Percentiles rank a stretch among this genome's conserved stretches.
Conservation (phyloP, 2,888 invertebrate genomes). For the Drosophila falleni region DNA sequence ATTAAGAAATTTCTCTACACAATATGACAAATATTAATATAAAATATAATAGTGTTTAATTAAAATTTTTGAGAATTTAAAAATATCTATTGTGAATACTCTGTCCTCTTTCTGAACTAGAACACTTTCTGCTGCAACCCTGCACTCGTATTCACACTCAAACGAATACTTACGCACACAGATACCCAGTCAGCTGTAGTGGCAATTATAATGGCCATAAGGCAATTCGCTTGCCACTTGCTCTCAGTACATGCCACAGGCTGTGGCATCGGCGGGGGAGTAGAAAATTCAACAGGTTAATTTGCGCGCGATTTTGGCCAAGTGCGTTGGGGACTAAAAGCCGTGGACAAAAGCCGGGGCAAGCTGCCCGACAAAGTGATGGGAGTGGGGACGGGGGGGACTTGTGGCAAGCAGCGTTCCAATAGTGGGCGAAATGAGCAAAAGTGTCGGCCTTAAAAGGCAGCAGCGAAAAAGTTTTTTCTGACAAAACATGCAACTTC, state of each 20-base stretch:
- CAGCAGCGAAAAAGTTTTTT: constrained; percentile 61
- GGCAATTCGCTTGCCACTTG: constrained; percentile 46
- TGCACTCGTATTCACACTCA: constrained; percentile 6
- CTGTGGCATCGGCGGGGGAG: constrained; percentile 24
- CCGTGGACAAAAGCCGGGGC: constrained; percentile 28
- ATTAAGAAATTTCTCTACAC: accelerated
- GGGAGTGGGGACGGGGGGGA: constrained; percentile 21
- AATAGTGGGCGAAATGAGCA: constrained; percentile 64
- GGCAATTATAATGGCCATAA: constrained; percentile 61
- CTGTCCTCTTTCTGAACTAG: constrained; percentile 6
- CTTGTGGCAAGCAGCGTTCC: constrained; percentile 31
- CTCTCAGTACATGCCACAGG: constrained; percentile 26
- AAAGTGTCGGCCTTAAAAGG: constrained; percentile 78
- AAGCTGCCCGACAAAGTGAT: constrained; percentile 33
- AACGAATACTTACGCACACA: constrained; percentile 7
- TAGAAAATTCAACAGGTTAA: constrained; percentile 81
- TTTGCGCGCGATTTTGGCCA: constrained; percentile 71
- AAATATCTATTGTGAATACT: background rate
- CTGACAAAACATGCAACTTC: constrained; percentile 66
- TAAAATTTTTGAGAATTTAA: background rate
- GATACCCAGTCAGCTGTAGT: background rate
- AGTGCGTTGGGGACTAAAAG: constrained; percentile 52
- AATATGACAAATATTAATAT: background rate
- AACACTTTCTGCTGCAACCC: constrained; percentile 29
- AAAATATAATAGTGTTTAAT: background rate